Evolutionary conservation across 1,140 invertebrate genomes (phyloP), one percentile per base, ranked within the genome.

Genomic region (Hypsibius dujardini): DNA sequence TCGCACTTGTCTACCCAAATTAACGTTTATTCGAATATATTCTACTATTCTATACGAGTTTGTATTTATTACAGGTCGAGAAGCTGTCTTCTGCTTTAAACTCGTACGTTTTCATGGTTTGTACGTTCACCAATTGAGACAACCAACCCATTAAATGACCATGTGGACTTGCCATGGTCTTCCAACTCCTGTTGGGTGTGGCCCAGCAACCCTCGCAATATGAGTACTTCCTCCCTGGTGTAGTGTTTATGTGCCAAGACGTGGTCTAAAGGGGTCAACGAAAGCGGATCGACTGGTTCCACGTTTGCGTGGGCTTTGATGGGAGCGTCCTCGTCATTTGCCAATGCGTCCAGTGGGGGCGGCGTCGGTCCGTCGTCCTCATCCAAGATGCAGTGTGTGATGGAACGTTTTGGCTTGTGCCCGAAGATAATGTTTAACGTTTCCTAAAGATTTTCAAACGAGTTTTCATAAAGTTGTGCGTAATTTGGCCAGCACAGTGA

Each of bases 341-440:
- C 28, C 28, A 28, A 28, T 28, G 28, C 28, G 28, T 28, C 28
- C 28, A 28, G 28, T 28, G 28, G 28, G 28, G 28, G 28, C 28
- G 28, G 28, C 28, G 28, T 28, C 28, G 28, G 28, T 28, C 28
- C 28, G 28, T 28, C 28, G 28, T 28, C 28, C 28, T 28, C 28
- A 28, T 28, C 28, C 50, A 56, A 7, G 50, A 56, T 56, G 50
- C 7, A 56, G 50, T n/a, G 7, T n/a, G 50, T n/a, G 50, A n/a
- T 12, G n/a, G 50, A 7, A 12, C 50, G 7, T 56, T 56, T 56
- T n/a, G 50, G 50, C n/a, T n/a, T 56, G 50, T 56, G 50, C 7
- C n/a, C n/a, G 50, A 56, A 56, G 7, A 56, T n/a, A 56, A 56
- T 56, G n/a, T 56, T 56, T n/a, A 56, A n/a, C 50, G 50, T 56